phyloP scores from a whole-genome alignment of 2,888 invertebrate genomes.

The Phania funesta region DNA sequence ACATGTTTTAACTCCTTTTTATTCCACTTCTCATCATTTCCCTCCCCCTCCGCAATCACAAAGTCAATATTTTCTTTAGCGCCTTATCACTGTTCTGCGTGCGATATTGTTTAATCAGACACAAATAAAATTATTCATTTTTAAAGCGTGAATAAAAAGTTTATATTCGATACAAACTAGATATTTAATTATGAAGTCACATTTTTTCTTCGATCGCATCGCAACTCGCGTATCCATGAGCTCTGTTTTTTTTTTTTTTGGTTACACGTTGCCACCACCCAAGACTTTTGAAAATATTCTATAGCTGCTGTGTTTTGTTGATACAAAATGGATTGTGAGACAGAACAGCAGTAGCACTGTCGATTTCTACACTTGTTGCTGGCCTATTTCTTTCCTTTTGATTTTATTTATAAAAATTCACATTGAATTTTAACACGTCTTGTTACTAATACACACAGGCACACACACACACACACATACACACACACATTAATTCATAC shows the following conservation, averaged over 20 bases:
- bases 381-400: conserved; percentile 51
- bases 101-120: no score
- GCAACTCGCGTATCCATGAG: background rate
- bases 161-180: no score
- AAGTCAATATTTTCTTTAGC: no score
- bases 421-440: conserved; percentile 56
- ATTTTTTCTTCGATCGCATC: no score
- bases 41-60: no score
- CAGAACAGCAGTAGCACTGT: conserved; percentile 15
- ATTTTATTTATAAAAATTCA: conserved; percentile 42
- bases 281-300: no score
- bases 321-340: conserved; percentile 3
- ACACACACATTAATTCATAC: background rate
- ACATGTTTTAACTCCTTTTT: no score
- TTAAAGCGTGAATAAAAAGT: no score
- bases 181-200: no score
- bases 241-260: background rate
- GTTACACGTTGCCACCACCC: conserved; percentile 45
- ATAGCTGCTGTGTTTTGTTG: background rate
- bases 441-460: conserved; percentile 26
- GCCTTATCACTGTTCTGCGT: no score
- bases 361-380: conserved; percentile 68
- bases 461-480: background rate
- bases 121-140: no score
- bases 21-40: no score